Evolutionary conservation across 2,888 invertebrate species (phyloP).

Genomic region (Plebejus argus): DNA sequence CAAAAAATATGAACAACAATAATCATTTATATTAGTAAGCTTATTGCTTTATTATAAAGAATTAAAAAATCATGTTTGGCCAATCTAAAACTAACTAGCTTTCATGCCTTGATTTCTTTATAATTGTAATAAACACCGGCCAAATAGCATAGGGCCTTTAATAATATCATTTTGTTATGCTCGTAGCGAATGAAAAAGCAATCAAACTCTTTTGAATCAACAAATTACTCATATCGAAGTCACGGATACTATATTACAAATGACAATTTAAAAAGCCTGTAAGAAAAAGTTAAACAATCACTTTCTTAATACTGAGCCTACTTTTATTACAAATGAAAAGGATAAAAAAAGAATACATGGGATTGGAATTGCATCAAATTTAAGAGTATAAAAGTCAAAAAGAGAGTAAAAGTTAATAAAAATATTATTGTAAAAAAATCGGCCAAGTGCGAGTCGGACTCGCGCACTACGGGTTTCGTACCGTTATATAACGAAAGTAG

Average conservation of each 20-base stretch:
- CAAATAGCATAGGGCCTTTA: neutral
- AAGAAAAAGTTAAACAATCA: neutral
- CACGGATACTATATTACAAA: conserved; percentile 1
- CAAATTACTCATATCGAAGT: neutral
- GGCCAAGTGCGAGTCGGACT: no score
- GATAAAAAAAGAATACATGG: no score
- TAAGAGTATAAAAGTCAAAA: neutral
- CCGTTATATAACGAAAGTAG: no score
- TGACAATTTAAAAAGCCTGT: neutral
- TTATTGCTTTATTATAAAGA: neutral
- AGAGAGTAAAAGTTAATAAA: no score
- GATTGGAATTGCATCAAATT: no score
- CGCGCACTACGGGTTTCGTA: no score
- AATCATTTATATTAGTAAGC: no score
- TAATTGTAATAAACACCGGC: neutral
- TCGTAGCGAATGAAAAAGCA: conserved; percentile 9
- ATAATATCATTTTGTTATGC: conserved; percentile 6
- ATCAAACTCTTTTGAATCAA: conserved; percentile 10
- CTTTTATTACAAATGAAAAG: neutral
- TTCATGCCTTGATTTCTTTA: neutral
- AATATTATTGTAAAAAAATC: neutral
- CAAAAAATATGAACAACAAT: no score
- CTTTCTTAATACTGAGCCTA: neutral
- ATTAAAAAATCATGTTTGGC: neutral
- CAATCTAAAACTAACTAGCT: neutral